Conservation (phyloP, 2,113 vertebrate genomes). For the Cepphus grylle region DNA sequence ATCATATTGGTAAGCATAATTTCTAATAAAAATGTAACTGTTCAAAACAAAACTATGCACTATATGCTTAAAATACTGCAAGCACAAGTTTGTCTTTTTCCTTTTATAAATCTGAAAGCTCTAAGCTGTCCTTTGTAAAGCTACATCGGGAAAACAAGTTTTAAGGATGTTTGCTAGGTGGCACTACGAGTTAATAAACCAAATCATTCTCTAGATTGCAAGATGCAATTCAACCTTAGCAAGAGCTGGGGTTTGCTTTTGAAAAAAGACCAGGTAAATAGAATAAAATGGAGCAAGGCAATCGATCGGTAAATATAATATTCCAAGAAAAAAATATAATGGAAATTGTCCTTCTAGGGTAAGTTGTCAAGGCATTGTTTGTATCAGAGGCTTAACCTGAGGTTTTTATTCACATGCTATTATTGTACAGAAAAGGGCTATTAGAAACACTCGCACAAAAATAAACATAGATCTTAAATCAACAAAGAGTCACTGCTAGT, state of each 20-base stretch:
- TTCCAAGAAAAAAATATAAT: neutral
- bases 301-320: neutral
- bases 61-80: neutral
- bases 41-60: neutral
- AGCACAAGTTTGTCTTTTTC: neutral
- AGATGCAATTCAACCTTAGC: neutral
- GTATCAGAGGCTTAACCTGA: neutral
- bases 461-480: neutral
- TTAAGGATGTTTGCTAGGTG: conserved; percentile 49
- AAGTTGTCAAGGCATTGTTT: neutral
- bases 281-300: neutral
- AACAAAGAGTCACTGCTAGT: neutral
- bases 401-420: neutral
- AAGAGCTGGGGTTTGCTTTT: neutral
- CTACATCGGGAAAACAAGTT: neutral
- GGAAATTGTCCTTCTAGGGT: neutral
- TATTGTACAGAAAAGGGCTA: neutral
- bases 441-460: neutral
- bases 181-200: conserved; percentile 57
- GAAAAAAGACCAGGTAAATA: neutral
- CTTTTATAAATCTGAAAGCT: neutral
- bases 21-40: neutral
- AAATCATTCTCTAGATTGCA: neutral
- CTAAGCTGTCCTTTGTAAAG: neutral
- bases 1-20: neutral